Base-by-base conservation (phyloP, 2,113 vertebrate species). In the Stegastes partitus region DNA sequence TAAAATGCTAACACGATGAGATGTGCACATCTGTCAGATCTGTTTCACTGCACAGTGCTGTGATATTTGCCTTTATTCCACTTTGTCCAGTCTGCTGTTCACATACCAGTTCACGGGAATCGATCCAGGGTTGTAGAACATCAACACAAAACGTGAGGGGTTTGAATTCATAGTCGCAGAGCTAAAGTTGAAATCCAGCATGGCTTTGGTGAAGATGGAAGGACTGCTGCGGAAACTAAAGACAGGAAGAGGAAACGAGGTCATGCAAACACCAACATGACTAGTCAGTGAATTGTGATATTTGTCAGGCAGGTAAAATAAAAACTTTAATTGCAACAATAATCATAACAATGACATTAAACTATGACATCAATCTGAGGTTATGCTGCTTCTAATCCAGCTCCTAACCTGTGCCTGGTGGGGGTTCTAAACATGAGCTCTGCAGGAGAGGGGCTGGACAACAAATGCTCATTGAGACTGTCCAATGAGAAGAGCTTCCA, bases 401-500 rank as follows among this genome's bases (percentile, higher is more conserved):
- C 7, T 37, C 1, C 53, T 44, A 68, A 97, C 98, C 96, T 97
- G 91, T 97, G 95, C 74, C 86, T 90, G 14, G 92, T 96, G 19
- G 96, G 95, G 25, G 93, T 93, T 74, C 77, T 90, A 85, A 94
- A 94, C 54, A 79, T 94, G 66, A 97, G 95, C 74, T 98, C 96
- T 0, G 26, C 9, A 6, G 94, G 85, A 21, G 91, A 71, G 0
- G 95, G 96, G 50, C 93, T 94, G 9, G 37, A 91, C 6, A 92
- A 68, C 86, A 99, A 87, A 82, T 93, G 94, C 39, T 92, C 66
- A 59, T 99, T 99, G 76, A 99, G 82, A 4, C 18, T 80, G n/a
- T 96, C 94, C 86, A 99, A 84, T 68, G 96, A 96, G 62, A 99
- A 95, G 59, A 98, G 96, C 10, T 53, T 82, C 97, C 97, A 97